These are phyloP conservation scores for Brachionus rotundiformis DNA, from an alignment of 1,140 invertebrate species.

Conservation along the genomic window DNA sequence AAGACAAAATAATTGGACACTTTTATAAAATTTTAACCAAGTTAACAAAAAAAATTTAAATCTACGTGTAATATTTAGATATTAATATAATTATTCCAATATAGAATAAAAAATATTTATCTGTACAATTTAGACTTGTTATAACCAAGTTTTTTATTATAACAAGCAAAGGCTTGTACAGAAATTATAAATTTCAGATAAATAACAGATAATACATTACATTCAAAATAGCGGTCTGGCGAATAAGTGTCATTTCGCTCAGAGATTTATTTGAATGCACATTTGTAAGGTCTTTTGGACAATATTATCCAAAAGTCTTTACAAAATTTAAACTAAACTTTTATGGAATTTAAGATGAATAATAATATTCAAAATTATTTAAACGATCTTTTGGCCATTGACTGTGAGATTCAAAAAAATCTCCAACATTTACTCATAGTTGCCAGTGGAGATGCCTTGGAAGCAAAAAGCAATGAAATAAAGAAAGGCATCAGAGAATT, in stretches of 20 bases:
- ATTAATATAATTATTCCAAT: neutral
- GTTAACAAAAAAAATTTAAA: conserved; percentile 25
- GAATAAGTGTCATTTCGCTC: neutral
- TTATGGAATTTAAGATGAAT: neutral
- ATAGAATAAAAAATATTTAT: neutral
- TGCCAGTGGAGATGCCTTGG: conserved; percentile 27
- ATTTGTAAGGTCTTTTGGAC: neutral
- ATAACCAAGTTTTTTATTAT: neutral
- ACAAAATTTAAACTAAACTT: neutral
- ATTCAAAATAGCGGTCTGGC: conserved; percentile 9
- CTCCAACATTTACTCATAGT: conserved; percentile 38
- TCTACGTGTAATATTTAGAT: neutral
- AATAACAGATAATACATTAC: neutral
- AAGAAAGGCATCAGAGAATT: conserved; percentile 21
- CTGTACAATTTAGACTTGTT: conserved; percentile 33
- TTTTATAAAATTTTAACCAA: neutral
- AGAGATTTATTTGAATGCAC: conserved; percentile 36
- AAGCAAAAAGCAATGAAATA: neutral
- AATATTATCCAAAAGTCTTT: neutral
- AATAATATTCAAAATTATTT: conserved; percentile 34
- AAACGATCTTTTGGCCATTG: conserved; percentile 12
- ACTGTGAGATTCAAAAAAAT: conserved; percentile 47
- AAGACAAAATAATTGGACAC: neutral
- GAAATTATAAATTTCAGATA: neutral
- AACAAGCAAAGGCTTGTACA: conserved; percentile 29